Base-by-base conservation (phyloP, 2,797 vertebrate genomes). In the Sebastes flavidus region DNA sequence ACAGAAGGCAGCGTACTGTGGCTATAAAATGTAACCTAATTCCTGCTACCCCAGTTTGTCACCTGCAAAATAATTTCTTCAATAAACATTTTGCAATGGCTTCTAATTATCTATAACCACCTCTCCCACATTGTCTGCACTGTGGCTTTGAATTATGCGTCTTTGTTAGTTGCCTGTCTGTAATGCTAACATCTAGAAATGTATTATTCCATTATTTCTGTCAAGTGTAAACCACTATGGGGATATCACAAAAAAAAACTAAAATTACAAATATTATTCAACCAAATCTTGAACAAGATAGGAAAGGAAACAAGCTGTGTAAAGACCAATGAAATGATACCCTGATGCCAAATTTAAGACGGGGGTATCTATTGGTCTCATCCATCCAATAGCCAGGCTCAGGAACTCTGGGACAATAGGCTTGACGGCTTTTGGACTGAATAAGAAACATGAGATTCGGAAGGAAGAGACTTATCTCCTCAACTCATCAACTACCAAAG, bases 361-460 rank as follows among this genome's bases (percentile, higher is more conserved):
- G 3, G 22, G 60, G 5, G 42, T n/a, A 69, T 80, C 58, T 30
- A 6, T 49, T 61, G 62, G 36, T 55, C 36, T 84, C 30, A 49
- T 70, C 49, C 46, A 65, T 30, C 60, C 32, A 70, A 59, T n/a
- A 62, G 62, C 10, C 13, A 4, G 55, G 2, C 76, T 80, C 11
- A 24, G 29, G 63, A 77, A 30, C 42, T 58, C 54, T 0, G 6
- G 70, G 49, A 88, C 83, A 85, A 80, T 6, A 60, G 73, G 30
- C 55, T 62, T 34, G 58, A 75, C 59, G 13, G 16, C 49, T 61
- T 27, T 14, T 25, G 54, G 76, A 22, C 30, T 73, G 14, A 82
- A 78, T 72, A 65, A 66, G 89, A 82, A 90, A 93, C 72, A 74
- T 36, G 89, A 93, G 27, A 86, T 84, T 65, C 6, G n/a, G 72